Evolutionary conservation across 2,113 vertebrate species (phyloP), one percentile per base, ranked within the genome.

Genomic region (Monopterus albus): DNA sequence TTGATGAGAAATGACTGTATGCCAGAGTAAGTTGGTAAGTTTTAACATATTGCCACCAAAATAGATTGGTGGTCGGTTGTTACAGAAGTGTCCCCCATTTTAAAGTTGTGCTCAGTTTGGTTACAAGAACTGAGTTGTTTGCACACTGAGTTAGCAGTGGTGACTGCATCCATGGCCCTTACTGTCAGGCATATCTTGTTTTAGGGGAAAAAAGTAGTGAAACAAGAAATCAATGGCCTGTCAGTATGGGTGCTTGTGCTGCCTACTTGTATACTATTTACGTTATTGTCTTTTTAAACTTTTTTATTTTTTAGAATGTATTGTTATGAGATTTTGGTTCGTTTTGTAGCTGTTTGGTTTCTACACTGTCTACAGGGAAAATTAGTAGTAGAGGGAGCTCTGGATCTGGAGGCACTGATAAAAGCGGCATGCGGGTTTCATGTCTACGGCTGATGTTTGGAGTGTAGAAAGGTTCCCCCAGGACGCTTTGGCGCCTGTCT

Each of bases 401-500:
- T 9, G 12, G 43, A 55, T 64, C 20, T 52, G 36, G 75, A 65
- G 10, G 46, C 57, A 18, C 43, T 46, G 52, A 63, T 81, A 55
- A 75, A 82, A 78, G 61, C 42, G 38, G 7, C 40, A 6, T 23
- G 23, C 55, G 11, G 66, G 61, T 74, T 62, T 78, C 18, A 55
- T 75, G 43, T 78, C 23, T 66, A 3, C 23, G 39, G 39, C 50
- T 80, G 70, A 50, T 78, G 38, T 63, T 61, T 60, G 46, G 66
- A 47, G 60, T 51, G 36, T 23, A 43, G 51, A 50, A 29, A 50
- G 29, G 52, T 31, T 86, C 84, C 84, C 79, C 23, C 20, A 65
- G 87, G 83, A 86, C 60, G 59, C 52, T 71, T 86, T 87, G 86
- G 71, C 50, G 45, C 85, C 82, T 78, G 82, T 84, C 81, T 81